Conservation (phyloP, 2,113 vertebrate genomes). For the Cyanoramphus novaezelandiae region DNA sequence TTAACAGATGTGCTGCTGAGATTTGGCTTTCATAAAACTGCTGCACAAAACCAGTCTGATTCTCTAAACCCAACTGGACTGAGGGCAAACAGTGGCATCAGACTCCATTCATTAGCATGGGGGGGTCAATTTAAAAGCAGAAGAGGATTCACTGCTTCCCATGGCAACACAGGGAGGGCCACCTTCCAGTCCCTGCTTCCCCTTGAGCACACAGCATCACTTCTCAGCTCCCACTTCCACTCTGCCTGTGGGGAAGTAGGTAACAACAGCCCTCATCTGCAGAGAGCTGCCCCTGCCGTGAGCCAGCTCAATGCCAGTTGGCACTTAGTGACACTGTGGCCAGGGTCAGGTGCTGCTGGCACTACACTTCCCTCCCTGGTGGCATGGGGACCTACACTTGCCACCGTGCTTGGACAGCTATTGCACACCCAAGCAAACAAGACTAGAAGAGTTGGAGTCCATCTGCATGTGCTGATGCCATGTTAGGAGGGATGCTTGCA, state of each 20-base stretch:
- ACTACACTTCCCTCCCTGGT: background rate
- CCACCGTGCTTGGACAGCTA: background rate
- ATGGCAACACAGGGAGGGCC: background rate
- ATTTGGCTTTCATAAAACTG: background rate
- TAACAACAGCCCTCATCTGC: background rate
- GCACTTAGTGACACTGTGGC: background rate
- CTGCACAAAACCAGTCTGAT: background rate
- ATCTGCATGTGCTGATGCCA: background rate
- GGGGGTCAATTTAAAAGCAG: background rate
- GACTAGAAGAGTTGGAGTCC: background rate
- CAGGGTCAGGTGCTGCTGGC: background rate
- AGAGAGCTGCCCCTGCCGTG: fast-evolving
- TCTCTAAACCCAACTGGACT: background rate
- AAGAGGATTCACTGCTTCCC: background rate
- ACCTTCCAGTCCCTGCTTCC: background rate
- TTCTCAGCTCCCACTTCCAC: background rate
- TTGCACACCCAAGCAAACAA: background rate
- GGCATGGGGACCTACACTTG: background rate
- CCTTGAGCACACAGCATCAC: background rate
- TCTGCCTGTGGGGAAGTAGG: background rate
- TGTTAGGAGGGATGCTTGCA: background rate
- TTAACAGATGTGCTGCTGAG: background rate
- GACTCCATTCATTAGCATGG: background rate
- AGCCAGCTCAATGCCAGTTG: background rate
- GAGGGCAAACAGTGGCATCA: background rate